Evolutionary conservation across 2,797 vertebrate species (phyloP).

Genomic region (Lutjanus argentimaculatus): DNA sequence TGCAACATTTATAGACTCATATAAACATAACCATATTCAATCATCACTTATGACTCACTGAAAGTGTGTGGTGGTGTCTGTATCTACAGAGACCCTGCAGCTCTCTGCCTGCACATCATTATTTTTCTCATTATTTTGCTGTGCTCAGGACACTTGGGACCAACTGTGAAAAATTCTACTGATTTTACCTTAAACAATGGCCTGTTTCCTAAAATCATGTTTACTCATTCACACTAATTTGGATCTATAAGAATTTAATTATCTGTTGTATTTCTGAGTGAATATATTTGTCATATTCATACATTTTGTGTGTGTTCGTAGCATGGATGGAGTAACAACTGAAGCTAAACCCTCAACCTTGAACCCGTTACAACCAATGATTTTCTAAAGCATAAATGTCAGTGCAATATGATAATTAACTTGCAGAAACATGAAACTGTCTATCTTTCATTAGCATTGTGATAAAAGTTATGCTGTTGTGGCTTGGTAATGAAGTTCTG

Average conservation of each 20-base stretch:
- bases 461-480: not conserved
- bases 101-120: too few relatives aligned
- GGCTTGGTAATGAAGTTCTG: not conserved
- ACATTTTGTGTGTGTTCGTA: not conserved
- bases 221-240: not conserved
- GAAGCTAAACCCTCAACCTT: not conserved
- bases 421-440: not conserved
- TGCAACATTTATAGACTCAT: too few relatives aligned
- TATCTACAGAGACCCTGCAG: too few relatives aligned
- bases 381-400: not conserved
- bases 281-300: not conserved
- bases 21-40: too few relatives aligned
- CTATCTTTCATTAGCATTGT: too few relatives aligned
- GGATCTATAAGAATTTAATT: not conserved
- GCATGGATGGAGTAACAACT: not conserved
- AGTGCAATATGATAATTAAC: not conserved
- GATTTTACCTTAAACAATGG: too few relatives aligned
- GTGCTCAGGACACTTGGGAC: not conserved
- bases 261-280: not conserved
- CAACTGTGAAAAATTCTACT: too few relatives aligned
- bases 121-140: too few relatives aligned
- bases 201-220: constrained; percentile 1
- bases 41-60: too few relatives aligned
- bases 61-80: too few relatives aligned
- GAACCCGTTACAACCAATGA: not conserved